Evolutionary conservation across 2,113 vertebrate genomes (phyloP).

Genomic region (Pholis gunnellus): DNA sequence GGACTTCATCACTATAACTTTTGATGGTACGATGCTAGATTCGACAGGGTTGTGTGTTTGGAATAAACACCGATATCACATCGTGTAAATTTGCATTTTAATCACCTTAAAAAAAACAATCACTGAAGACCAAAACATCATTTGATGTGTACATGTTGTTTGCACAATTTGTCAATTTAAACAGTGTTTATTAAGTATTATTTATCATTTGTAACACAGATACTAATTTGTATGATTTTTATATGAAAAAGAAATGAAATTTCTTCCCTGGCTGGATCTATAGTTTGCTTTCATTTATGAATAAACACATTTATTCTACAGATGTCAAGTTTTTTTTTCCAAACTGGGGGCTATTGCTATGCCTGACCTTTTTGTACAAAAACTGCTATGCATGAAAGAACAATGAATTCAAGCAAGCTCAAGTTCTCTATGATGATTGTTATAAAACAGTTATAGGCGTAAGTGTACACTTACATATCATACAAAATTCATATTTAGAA

Average conservation of each 20-base stretch:
- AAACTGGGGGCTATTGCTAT: constrained; percentile 1
- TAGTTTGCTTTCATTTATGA: constrained; percentile 79
- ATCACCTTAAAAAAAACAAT: constrained; percentile 23
- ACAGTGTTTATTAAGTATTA: constrained; percentile 70
- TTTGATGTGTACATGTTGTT: constrained; percentile 68
- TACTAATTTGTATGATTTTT: constrained; percentile 82
- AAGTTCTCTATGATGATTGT: constrained; percentile 14
- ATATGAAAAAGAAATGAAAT: constrained; percentile 61
- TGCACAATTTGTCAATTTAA: constrained; percentile 69
- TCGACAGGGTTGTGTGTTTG: constrained; percentile 31
- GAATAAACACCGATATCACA: constrained; percentile 39
- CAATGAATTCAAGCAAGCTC: constrained; percentile 27
- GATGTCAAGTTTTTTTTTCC: constrained; percentile 6
- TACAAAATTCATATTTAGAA: constrained; percentile 45
- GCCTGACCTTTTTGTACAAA: constrained; percentile 25
- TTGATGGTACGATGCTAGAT: constrained; percentile 52
- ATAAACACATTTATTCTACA: constrained; percentile 79
- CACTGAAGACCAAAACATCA: constrained; percentile 70
- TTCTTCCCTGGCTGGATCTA: constrained; percentile 68
- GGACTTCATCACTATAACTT: constrained; percentile 26
- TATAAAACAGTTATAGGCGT: constrained; percentile 23
- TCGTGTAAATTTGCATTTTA: constrained; percentile 45
- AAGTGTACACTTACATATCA: constrained; percentile 8
- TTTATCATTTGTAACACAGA: constrained; percentile 80
- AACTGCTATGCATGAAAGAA: constrained; percentile 22